phyloP scores from a whole-genome alignment of 2,113 vertebrate genomes.

The Psephotus haematonotus region DNA sequence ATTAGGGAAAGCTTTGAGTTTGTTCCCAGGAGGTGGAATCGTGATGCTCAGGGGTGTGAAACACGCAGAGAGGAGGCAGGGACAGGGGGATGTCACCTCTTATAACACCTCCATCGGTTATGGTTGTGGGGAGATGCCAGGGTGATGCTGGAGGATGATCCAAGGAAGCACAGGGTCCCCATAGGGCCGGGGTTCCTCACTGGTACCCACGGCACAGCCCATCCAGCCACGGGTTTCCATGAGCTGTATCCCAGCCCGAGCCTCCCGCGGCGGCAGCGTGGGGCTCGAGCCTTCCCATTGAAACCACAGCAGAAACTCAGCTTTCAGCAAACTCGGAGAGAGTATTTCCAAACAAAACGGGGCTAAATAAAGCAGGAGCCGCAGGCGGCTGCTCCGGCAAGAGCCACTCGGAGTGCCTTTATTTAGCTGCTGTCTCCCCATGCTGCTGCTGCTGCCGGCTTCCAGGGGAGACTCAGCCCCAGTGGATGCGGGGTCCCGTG shows the following conservation, averaged over 20 bases:
- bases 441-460: background rate
- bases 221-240: background rate
- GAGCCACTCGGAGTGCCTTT: constrained; percentile 22
- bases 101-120: no score
- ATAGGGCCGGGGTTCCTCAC: background rate
- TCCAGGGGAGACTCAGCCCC: background rate
- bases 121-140: background rate
- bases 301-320: constrained; percentile 33
- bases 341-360: constrained; percentile 53
- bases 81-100: background rate
- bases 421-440: constrained; percentile 19
- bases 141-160: background rate
- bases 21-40: background rate
- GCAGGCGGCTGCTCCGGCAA: constrained; percentile 21
- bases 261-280: background rate
- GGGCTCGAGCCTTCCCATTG: constrained; percentile 8
- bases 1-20: background rate
- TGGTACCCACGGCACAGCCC: rapidly evolving
- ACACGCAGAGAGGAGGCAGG: background rate
- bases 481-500: background rate
- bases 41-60: background rate
- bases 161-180: background rate
- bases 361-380: constrained; percentile 54
- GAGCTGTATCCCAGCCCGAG: background rate
- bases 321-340: background rate